Evolutionary conservation across 2,113 vertebrate genomes (phyloP).

Genomic region (Aegypius monachus): DNA sequence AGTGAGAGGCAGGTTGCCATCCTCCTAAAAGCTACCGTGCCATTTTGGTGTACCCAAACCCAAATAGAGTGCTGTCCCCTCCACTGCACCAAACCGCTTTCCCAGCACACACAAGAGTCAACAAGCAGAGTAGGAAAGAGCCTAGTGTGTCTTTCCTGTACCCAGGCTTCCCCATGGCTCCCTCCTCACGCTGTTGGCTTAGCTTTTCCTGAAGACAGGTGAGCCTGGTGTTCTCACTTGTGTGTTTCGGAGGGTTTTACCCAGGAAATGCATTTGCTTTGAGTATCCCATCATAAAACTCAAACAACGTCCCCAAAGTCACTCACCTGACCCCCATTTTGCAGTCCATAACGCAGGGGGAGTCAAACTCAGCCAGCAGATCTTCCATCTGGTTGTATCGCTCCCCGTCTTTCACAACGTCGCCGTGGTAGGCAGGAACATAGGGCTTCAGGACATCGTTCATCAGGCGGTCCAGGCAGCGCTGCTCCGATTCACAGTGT

Average conservation of each 20-base stretch:
- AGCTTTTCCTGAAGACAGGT: background rate
- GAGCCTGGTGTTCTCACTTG: background rate
- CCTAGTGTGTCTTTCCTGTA: background rate
- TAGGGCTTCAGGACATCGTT: constrained; percentile 86
- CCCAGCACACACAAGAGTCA: background rate
- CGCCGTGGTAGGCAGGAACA: constrained; percentile 92
- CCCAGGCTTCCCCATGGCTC: background rate
- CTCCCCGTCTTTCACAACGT: constrained; percentile 93
- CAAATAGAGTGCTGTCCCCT: background rate
- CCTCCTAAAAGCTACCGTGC: background rate
- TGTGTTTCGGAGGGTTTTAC: background rate
- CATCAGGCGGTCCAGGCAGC: constrained; percentile 92
- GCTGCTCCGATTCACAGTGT: constrained; percentile 97
- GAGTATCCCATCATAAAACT: background rate
- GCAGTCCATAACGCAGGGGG: constrained; percentile 97
- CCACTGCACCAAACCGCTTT: background rate
- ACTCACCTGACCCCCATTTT: constrained; percentile 95
- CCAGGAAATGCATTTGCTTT: background rate
- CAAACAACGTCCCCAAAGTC: background rate
- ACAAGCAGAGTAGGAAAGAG: background rate
- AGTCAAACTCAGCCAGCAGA: constrained; percentile 93
- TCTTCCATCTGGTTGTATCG: constrained; percentile 99
- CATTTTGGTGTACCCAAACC: background rate
- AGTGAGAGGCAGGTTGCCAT: background rate
- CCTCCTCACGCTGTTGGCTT: background rate